Evolutionary conservation across 2,888 invertebrate species (phyloP), one percentile per base, ranked within the genome.

Genomic region (Diarsia dahlii): DNA sequence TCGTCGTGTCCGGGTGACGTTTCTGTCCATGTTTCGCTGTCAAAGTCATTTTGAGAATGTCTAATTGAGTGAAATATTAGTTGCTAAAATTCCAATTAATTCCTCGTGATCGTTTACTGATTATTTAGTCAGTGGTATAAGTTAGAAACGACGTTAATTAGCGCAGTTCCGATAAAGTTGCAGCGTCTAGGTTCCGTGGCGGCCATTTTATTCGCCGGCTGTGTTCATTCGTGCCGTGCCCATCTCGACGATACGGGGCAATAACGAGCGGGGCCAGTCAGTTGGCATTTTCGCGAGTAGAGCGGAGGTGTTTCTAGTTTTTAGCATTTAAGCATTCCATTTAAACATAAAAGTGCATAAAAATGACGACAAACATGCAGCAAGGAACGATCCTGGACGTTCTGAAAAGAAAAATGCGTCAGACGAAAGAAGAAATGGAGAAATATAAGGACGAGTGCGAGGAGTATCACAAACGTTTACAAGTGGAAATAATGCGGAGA

Each of bases 391-490:
- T 99, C 91, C 97, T 99, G 96, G 99, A 99, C 97, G 99, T 99
- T 93, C 98, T 99, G 93, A 99, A 99, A 98, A 99, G 99, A 98
- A 99, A 99, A 98, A 99, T 99, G 99, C 98, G 99, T 91, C 99
- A 99, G 97, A 99, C 99, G 92, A 99, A 99, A 97, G 99, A 99
- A 96, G 99, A 99, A 97, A 99, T 99, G 98, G 99, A 99, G 96
- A 98, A 99, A 97, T 99, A 99, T 97, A 99, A 99, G 97, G 99
- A 99, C 97, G 99, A 99, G 96, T 99, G 99, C 96, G 99, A 99
- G 96, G 99, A 99, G 96, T 98, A 98, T 95, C 98, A 99, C 97
- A 98, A 99, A 97, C 98, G 99, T 96, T 97, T 99, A 95, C 99
- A 99, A 97, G 98, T 98, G 95, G 99, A 99, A 98, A 98, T 99